Conservation (phyloP, 2,797 vertebrate species). For the Knipowitschia caucasica region DNA sequence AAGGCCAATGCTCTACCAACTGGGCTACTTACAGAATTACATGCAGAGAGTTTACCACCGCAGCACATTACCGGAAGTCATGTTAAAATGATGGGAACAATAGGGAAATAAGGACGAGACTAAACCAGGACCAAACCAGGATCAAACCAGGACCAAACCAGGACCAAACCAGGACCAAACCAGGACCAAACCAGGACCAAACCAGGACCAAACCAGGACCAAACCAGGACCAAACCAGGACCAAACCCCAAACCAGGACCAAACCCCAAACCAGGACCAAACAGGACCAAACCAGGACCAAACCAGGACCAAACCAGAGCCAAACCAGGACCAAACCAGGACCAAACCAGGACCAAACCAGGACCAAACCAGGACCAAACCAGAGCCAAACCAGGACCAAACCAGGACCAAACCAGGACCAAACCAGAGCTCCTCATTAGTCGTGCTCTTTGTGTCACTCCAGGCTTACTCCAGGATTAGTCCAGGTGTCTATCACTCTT, state of each 20-base stretch:
- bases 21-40: no score
- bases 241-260: background rate
- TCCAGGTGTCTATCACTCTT: slow-evolving; percentile 7
- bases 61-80: no score
- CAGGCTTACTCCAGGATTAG: slow-evolving; percentile 1
- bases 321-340: background rate
- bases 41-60: no score
- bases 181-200: background rate
- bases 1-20: no score
- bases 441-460: background rate
- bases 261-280: background rate
- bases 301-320: background rate
- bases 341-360: background rate
- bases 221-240: background rate
- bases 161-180: background rate
- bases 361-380: background rate
- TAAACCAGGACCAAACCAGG: background rate
- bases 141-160: background rate
- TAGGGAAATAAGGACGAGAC: background rate
- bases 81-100: no score
- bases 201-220: background rate
- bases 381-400: background rate
- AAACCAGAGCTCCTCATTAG: background rate
- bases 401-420: background rate
- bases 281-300: background rate